A percentile compares a stretch with the other conserved stretches of the same genome.
These are phyloP conservation scores for Willisornis vidua DNA, from an alignment of 2,113 vertebrate species.

Conservation along the genomic window DNA sequence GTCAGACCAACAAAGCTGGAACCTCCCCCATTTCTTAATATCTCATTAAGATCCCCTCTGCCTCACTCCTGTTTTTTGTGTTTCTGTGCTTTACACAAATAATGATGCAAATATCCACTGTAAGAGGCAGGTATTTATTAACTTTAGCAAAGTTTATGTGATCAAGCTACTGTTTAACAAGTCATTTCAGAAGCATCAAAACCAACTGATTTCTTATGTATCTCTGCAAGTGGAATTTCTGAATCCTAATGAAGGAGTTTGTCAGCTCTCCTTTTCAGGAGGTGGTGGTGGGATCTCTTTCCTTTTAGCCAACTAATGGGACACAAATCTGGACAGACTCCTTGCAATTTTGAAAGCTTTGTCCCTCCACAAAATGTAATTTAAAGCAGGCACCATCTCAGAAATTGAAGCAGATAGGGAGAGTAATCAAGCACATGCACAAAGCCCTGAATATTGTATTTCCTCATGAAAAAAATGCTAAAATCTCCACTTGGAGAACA, in stretches of 20 bases:
- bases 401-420: not conserved
- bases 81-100: not conserved
- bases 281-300: not conserved
- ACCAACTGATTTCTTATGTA: not conserved
- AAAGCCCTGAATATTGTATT: not conserved
- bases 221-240: not conserved
- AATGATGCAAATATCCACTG: not conserved
- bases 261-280: not conserved
- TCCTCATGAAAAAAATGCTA: not conserved
- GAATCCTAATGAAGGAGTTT: not conserved
- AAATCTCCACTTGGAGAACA: not conserved
- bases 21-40: not conserved
- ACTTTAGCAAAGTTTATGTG: not conserved
- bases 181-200: not conserved
- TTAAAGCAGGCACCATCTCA: not conserved
- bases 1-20: not conserved
- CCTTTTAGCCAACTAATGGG: not conserved
- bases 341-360: not conserved
- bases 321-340: not conserved
- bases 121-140: not conserved
- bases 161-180: not conserved
- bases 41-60: not conserved
- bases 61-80: not conserved
- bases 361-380: not conserved
- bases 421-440: accelerated